Percentiles rank a stretch among this genome's conserved stretches.
These are phyloP conservation scores for Oceanodroma leucorhoa DNA, from an alignment of 2,797 vertebrate genomes.

Conservation along the genomic window DNA sequence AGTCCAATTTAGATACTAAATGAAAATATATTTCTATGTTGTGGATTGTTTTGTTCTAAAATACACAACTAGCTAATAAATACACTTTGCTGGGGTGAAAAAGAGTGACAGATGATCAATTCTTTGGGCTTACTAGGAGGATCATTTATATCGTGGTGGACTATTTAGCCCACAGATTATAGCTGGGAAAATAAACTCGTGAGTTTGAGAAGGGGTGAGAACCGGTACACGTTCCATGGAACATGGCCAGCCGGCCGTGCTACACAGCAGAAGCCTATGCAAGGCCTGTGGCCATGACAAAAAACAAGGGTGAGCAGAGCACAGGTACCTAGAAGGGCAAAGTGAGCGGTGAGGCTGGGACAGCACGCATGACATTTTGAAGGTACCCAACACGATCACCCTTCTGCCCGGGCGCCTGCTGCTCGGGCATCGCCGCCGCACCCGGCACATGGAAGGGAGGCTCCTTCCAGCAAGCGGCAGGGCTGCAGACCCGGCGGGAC, in stretches of 20 bases:
- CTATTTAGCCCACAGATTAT: fast-evolving
- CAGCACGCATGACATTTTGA: background rate
- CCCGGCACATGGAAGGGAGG: fast-evolving
- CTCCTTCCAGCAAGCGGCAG: background rate
- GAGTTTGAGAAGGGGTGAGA: background rate
- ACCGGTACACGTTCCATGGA: fast-evolving
- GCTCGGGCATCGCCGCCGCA: fast-evolving
- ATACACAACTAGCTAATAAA: background rate
- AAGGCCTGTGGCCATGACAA: fast-evolving
- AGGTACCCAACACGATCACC: background rate
- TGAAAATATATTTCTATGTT: background rate
- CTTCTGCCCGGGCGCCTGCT: fast-evolving
- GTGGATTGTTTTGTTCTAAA: background rate
- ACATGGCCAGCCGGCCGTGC: fast-evolving
- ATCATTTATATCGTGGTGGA: fast-evolving
- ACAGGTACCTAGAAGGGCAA: fast-evolving
- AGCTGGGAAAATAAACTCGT: background rate
- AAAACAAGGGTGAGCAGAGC: background rate
- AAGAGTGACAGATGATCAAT: too few species aligned
- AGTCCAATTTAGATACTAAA: background rate
- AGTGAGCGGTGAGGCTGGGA: fast-evolving
- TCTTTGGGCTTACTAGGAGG: background rate
- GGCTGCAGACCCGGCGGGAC: fast-evolving
- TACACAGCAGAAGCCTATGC: fast-evolving
- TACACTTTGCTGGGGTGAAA: background rate